Evolutionary conservation across 2,113 vertebrate genomes (phyloP).

Genomic region (Dasypus novemcinctus): DNA sequence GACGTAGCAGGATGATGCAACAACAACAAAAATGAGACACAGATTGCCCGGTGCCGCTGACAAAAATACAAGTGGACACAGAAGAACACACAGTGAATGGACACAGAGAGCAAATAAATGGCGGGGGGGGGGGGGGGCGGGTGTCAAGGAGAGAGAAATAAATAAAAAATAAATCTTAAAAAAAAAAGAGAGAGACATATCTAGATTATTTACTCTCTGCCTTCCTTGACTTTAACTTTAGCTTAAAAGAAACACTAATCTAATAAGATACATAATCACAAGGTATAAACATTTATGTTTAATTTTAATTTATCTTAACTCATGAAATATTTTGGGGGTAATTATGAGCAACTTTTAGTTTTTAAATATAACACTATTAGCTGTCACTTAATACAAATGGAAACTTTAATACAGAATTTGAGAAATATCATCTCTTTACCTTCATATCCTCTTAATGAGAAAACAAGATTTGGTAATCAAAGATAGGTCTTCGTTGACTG

Average conservation of each 20-base stretch:
- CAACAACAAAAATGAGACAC: too few relatives aligned
- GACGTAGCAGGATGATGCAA: too few relatives aligned
- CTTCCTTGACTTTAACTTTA: conserved; percentile 9
- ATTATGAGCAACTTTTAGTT: neutral
- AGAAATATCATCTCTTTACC: neutral
- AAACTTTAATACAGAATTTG: conserved; percentile 31
- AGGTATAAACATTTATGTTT: conserved; percentile 33
- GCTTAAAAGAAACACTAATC: conserved; percentile 34
- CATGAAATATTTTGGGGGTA: neutral
- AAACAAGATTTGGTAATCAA: conserved; percentile 31
- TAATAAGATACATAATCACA: conserved; percentile 24
- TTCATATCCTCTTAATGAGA: conserved; percentile 33
- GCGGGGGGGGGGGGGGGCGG: too few relatives aligned
- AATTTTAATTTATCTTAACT: conserved; percentile 45
- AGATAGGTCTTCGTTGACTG: conserved; percentile 19
- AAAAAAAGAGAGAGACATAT: neutral
- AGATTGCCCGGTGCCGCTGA: too few relatives aligned
- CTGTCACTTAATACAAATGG: neutral
- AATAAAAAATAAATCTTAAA: too few relatives aligned
- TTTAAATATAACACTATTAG: neutral
- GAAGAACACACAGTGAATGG: too few relatives aligned
- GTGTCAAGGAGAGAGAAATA: too few relatives aligned
- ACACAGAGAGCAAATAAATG: too few relatives aligned
- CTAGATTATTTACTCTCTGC: conserved; percentile 29
- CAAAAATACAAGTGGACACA: too few relatives aligned